phyloP scores from a whole-genome alignment of 2,113 vertebrate species.

The Gasterosteus aculeatus region DNA sequence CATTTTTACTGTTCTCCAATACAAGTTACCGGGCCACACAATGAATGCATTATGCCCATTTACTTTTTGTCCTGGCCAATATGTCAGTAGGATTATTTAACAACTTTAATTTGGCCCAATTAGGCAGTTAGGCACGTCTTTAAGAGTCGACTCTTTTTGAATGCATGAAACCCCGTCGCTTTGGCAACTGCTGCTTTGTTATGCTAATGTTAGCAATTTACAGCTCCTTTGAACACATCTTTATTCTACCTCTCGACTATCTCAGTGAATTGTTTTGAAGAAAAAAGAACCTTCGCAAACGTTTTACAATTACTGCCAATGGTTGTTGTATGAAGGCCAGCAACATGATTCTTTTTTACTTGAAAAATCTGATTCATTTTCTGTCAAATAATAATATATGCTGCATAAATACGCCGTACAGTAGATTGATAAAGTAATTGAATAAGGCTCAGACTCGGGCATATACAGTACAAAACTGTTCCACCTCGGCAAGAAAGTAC shows the following conservation, averaged over 20 bases:
- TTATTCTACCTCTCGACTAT: not conserved
- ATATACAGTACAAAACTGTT: not conserved
- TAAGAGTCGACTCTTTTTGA: not conserved
- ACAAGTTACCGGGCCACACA: not conserved
- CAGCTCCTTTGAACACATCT: not conserved
- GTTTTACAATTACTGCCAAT: not conserved
- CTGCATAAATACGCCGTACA: too few species aligned
- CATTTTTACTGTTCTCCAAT: not conserved
- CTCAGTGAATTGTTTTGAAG: not conserved
- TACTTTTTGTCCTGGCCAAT: not conserved
- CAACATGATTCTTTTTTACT: not conserved
- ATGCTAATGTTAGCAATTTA: not conserved
- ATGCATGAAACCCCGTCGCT: not conserved
- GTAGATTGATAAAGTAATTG: too few species aligned
- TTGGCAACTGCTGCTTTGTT: not conserved
- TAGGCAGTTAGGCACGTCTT: not conserved
- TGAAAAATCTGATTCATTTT: too few species aligned
- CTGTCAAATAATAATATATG: too few species aligned
- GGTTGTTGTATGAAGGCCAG: not conserved
- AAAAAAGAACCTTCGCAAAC: too few species aligned
- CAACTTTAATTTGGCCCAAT: not conserved
- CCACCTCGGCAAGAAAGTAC: not conserved
- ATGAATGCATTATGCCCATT: not conserved
- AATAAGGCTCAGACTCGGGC: not conserved
- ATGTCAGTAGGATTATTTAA: not conserved